Base-by-base conservation (phyloP, 2,797 vertebrate species). In the Calcarius lapponicus region DNA sequence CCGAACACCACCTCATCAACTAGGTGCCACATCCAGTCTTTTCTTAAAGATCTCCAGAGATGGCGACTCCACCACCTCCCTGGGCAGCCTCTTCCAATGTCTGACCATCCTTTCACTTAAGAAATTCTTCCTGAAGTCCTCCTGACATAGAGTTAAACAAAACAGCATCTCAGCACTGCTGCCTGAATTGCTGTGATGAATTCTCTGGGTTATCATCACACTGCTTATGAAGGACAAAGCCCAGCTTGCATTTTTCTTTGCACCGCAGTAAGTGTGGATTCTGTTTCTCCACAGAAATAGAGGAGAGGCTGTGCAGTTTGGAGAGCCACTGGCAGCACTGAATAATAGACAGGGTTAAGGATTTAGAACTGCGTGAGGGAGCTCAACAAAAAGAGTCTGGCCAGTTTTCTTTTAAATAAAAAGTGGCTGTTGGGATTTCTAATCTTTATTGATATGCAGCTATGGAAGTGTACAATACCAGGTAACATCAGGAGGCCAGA, bases 381-480 rank as follows among this genome's bases (percentile, higher is more conserved):
- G n/a, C 57, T 82, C 32, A 86, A 51, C 11, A 65, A 61, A 69
- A 75, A 79, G 5, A 88, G 18, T 7, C 54, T 42, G 31, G 28
- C 5, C 36, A 24, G 50, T 58, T 67, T 91, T 70, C 31, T 70
- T 83, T 81, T 28, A 42, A 86, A 34, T 56, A 31, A 74, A 8
- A 94, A 38, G 17, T 32, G 64, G 60, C 48, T 88, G 72, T 45
- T 90, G 61, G 45, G 34, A 88, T 91, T 95, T 86, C 65, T 83
- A 67, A 80, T 83, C 83, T 76, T 78, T 76, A 83, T 6, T 80
- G 75, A 86, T 80, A 86, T 11, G 53, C 57, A 90, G 75, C 69
- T 80, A 74, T 51, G 42, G 42, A 67, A 93, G 10, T 45, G 14
- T 61, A 88, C 43, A 81, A 90, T 72, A 76, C 24, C 76, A 61